A percentile compares a stretch with the other conserved stretches of the same genome.
Evolutionary conservation across 2,113 vertebrate genomes (phyloP).

Genomic region (Eclectus roratus): DNA sequence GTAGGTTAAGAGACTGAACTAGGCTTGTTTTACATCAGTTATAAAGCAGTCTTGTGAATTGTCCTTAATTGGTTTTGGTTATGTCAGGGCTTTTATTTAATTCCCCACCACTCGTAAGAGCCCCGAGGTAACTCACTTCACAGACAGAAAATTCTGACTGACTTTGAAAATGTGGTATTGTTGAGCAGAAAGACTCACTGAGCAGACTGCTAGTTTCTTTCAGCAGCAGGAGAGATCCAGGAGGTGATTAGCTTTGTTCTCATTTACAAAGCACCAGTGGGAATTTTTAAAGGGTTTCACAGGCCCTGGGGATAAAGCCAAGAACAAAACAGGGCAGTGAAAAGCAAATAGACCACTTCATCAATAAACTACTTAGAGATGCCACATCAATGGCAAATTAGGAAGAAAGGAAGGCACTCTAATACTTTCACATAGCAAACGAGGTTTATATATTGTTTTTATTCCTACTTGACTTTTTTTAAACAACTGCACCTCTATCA

Average conservation of each 20-base stretch:
- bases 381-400: conserved; percentile 62
- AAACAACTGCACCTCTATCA: not conserved
- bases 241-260: conserved; percentile 71
- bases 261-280: conserved; percentile 59
- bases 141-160: conserved; percentile 39
- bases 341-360: conserved; percentile 64
- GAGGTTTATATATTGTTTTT: conserved; percentile 35
- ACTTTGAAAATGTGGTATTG: conserved; percentile 45
- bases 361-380: conserved; percentile 62
- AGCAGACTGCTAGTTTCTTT: conserved; percentile 47
- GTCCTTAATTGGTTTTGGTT: conserved; percentile 53
- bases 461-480: conserved; percentile 51
- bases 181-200: conserved; percentile 31
- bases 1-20: conserved; percentile 7
- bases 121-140: conserved; percentile 42
- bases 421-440: conserved; percentile 32
- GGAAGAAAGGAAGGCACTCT: conserved; percentile 42
- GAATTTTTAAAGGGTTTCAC: conserved; percentile 61
- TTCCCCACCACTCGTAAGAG: conserved; percentile 30
- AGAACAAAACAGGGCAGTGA: conserved; percentile 62
- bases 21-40: not conserved
- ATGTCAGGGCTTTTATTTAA: conserved; percentile 35
- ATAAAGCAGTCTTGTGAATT: conserved; percentile 32
- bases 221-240: conserved; percentile 60
- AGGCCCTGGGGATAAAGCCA: conserved; percentile 58